These are phyloP conservation scores for Leucoraja erinaceus DNA, from an alignment of 2,113 vertebrate species.

Conservation along the genomic window DNA sequence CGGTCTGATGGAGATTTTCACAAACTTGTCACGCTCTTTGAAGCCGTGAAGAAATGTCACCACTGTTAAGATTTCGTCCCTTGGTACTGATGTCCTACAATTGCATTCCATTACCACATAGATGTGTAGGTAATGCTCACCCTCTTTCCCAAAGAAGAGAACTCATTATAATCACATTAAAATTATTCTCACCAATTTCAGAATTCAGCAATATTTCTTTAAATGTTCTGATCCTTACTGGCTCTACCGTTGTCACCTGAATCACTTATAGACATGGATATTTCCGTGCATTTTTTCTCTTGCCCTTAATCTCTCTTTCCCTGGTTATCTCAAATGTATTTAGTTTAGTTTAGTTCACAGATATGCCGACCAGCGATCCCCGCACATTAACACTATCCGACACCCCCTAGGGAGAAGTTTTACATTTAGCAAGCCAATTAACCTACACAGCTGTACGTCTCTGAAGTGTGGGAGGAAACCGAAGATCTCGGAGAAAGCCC, in stretches of 20 bases:
- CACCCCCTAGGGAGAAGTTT: no score
- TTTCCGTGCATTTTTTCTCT: neutral
- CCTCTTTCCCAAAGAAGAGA: neutral
- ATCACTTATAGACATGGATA: neutral
- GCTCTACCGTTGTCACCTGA: neutral
- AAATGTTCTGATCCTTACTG: neutral
- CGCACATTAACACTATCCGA: no score
- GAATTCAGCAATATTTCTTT: neutral
- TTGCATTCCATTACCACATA: neutral
- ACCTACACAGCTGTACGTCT: no score
- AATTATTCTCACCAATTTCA: neutral
- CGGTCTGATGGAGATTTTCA: neutral
- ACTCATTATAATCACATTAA: neutral
- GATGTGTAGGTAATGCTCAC: neutral
- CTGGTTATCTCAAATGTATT: neutral
- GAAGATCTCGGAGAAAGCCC: no score
- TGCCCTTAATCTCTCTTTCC: neutral
- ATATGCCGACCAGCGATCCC: no score
- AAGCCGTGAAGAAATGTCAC: slow-evolving; percentile 16
- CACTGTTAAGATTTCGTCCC: neutral
- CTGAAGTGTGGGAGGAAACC: no score
- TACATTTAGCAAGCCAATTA: no score
- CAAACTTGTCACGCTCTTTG: slow-evolving; percentile 15
- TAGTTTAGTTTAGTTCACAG: no score
- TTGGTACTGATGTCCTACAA: neutral